Base-by-base conservation (phyloP, 1,140 invertebrate genomes). In the Aphaenogaster rudis region DNA sequence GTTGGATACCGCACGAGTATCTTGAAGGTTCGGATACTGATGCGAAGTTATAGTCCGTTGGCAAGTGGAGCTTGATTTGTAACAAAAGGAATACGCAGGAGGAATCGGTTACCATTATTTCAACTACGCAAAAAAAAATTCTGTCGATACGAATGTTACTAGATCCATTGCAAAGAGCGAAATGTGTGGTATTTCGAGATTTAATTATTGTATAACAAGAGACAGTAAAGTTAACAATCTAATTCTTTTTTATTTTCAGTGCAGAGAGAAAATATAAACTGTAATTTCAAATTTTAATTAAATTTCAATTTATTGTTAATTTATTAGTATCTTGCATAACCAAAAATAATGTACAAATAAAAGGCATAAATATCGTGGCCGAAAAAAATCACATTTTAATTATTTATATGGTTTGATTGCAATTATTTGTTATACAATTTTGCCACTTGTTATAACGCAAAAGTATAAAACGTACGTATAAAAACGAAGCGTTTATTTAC, bases 1-100 rank as follows among this genome's bases (percentile, higher is more conserved):
- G 82, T 86, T 61, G 59, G 82, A 63, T 85, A 80, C 48, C 33
- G 72, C 33, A 52, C 45, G 48, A 39, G 50, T 78, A 78, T 33
- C 13, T 3, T 42, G 59, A 64, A 52, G 36, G 36, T 36, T 54
- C 33, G 71, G 45, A 76, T 52, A 42, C 81, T 39, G 33, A 85
- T 77, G 54, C 33, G 63, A 61, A 36, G 21, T 45, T 61, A 74
- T 84, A 64, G 33, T 76, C 9, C 67, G 39, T 52, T 15, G 45
- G 33, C 39, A 59, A 76, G 21, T 76, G 42, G 7, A 84, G 42
- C 7, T 57, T 36, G 36, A 50, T 39, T 11, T 84, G 17, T 77
- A 48, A 45, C 36, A 74, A 84, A 61, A 17, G 11, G 17, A 67
- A 52, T 61, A 33, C n/a, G 36, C 8, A 33, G 13, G 52, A 39